Percentiles rank a stretch among this genome's conserved stretches.
These are phyloP conservation scores for Trochalopteron elliotii DNA, from an alignment of 2,113 vertebrate species.

Conservation along the genomic window DNA sequence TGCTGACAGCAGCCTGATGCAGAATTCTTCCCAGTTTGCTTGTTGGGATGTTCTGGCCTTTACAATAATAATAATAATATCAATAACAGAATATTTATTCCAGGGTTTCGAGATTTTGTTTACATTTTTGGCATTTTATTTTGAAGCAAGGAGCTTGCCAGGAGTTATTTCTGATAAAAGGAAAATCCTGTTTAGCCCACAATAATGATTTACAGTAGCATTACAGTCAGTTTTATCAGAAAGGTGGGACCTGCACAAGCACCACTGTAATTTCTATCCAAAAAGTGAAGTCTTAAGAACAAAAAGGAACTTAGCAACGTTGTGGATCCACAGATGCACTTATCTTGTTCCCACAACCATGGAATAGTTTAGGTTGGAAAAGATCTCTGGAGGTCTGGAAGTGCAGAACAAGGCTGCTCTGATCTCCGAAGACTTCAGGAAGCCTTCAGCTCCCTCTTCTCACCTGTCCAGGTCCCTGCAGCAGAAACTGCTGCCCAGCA, in stretches of 20 bases:
- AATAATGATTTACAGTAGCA: background rate
- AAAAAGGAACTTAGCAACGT: background rate
- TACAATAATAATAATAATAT: background rate
- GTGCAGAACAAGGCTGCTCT: background rate
- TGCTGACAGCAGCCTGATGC: slow-evolving; percentile 5
- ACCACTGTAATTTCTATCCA: background rate
- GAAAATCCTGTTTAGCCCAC: background rate
- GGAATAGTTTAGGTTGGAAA: background rate
- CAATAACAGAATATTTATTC: background rate
- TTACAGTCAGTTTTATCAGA: background rate
- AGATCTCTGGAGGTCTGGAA: background rate
- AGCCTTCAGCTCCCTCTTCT: background rate
- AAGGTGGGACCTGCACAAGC: background rate
- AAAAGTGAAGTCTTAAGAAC: background rate
- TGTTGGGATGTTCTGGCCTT: slow-evolving; percentile 19
- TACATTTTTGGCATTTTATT: background rate
- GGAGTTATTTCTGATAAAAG: background rate
- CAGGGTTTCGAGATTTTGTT: background rate
- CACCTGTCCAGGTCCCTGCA: background rate
- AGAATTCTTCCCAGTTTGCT: background rate
- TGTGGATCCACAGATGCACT: background rate
- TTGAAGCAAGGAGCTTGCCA: background rate
- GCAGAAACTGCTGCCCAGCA: background rate
- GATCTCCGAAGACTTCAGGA: background rate
- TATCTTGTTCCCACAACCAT: background rate